Percentiles rank a stretch among this genome's conserved stretches.
Evolutionary conservation across 2,113 vertebrate genomes (phyloP).

Genomic region (Eidolon helvum): DNA sequence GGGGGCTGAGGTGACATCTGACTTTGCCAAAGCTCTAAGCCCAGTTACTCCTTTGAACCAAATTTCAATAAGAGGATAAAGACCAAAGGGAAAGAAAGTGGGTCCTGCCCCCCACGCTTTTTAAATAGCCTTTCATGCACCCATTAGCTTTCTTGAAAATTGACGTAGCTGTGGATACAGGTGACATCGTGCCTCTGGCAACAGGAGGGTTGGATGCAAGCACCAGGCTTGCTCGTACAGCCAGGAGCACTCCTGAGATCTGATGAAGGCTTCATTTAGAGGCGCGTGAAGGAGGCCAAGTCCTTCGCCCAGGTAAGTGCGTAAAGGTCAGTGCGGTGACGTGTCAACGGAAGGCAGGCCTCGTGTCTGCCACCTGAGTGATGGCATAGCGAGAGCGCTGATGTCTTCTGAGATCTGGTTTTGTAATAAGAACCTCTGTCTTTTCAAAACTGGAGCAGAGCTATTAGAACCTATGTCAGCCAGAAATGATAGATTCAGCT

Average conservation of each 20-base stretch:
- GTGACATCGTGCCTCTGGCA: not conserved
- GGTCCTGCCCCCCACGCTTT: not conserved
- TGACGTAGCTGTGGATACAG: not conserved
- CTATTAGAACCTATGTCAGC: slow-evolving; percentile 25
- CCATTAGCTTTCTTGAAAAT: not conserved
- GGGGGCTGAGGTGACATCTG: not conserved
- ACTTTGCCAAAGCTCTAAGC: not conserved
- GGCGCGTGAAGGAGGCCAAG: slow-evolving; percentile 59
- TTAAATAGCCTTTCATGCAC: not conserved
- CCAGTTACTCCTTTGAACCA: not conserved
- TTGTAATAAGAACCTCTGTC: slow-evolving; percentile 40
- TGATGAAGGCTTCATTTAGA: slow-evolving; percentile 69
- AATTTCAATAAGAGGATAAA: not conserved
- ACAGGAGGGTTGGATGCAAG: not conserved
- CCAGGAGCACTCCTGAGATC: slow-evolving; percentile 57
- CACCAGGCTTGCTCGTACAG: not conserved
- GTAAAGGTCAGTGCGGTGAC: slow-evolving; percentile 40
- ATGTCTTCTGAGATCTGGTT: slow-evolving; percentile 55
- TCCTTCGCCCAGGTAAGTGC: not conserved
- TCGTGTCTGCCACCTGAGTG: slow-evolving; percentile 64
- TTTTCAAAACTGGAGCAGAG: slow-evolving; percentile 17
- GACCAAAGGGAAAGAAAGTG: not conserved
- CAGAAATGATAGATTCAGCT: not conserved
- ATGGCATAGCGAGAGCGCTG: slow-evolving; percentile 52
- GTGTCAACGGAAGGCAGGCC: slow-evolving; percentile 55